Base-by-base conservation (phyloP, 2,113 vertebrate species). In the Ophthalmolycus amberensis region DNA sequence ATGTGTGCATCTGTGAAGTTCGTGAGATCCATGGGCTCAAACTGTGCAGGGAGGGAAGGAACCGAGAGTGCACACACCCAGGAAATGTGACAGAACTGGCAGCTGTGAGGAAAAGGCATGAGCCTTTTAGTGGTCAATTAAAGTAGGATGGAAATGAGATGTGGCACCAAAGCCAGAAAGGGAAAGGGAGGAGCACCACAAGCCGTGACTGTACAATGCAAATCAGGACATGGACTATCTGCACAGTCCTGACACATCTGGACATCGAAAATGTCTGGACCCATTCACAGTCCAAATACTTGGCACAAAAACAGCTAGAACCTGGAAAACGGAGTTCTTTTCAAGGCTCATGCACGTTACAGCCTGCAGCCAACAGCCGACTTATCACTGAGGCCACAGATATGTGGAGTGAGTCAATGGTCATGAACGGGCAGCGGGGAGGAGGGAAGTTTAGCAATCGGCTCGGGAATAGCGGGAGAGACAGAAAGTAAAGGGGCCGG, bases 401-500 rank as follows among this genome's bases (percentile, higher is more conserved):
- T 75, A 83, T 50, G 32, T 54, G 75, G 70, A 82, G 81, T 73
- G 77, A 85, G 79, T 82, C 77, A 75, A 79, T 73, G 71, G 68
- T 80, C 80, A 77, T 88, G 74, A 86, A 89, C 88, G 75, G 3
- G 34, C 71, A 67, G 50, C 9, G 63, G 3, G 10, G 86, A 73
- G 80, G 84, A 90, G 86, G 67, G 54, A 66, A 9, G 78, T 68
- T 80, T 29, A 71, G 79, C 80, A 90, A 89, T 91, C 89, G 60
- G 86, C 83, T 44, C 75, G 90, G 86, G 91, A 92, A 83, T 63
- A 68, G 79, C 82, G 71, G 89, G 90, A 85, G 81, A 81, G 75
- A 66, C 63, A 32, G 56, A 75, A 42, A 77, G 62, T n/a, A 82
- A 77, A 75, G 77, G 34, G 64, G 76, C 73, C 60, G 27, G 81